These are phyloP conservation scores for Harpalus rufipes DNA, from an alignment of 2,888 invertebrate genomes.

Conservation along the genomic window DNA sequence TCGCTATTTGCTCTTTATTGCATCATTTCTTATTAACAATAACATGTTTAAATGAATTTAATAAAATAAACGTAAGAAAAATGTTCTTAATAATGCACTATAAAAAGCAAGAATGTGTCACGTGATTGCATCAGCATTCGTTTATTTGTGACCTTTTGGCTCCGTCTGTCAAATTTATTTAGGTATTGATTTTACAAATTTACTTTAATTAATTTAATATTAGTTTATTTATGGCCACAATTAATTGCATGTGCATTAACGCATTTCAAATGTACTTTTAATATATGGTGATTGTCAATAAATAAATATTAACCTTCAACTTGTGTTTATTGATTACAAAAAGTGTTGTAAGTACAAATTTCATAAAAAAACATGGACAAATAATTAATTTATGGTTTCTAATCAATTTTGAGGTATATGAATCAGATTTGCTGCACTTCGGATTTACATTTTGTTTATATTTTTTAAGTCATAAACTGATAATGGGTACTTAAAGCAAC, in stretches of 20 bases:
- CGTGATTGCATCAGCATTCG: background rate
- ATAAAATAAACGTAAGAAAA: background rate
- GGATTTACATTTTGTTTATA: background rate
- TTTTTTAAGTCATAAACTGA: background rate
- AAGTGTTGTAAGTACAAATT: no score
- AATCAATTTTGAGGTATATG: no score
- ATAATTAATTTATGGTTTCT: no score
- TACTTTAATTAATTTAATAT: constrained; percentile 24
- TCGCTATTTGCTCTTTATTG: background rate
- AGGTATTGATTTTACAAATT: constrained; percentile 43
- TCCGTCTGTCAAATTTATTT: constrained; percentile 29
- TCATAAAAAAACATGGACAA: no score
- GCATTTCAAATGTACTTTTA: constrained; percentile 32
- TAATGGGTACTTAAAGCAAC: no score
- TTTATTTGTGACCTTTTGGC: constrained; percentile 22
- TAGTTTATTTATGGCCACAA: constrained; percentile 9
- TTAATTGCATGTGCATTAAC: constrained; percentile 38
- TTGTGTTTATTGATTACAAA: background rate
- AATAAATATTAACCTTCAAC: constrained; percentile 24
- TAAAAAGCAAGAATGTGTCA: background rate
- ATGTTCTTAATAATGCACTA: background rate
- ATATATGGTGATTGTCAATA: constrained; percentile 18
- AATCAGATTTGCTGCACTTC: no score
- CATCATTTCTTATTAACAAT: background rate
- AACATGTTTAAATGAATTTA: background rate